Evolutionary conservation across 2,888 invertebrate genomes (phyloP), one percentile per base, ranked within the genome.

Genomic region (Eumacrocentrus americanus): DNA sequence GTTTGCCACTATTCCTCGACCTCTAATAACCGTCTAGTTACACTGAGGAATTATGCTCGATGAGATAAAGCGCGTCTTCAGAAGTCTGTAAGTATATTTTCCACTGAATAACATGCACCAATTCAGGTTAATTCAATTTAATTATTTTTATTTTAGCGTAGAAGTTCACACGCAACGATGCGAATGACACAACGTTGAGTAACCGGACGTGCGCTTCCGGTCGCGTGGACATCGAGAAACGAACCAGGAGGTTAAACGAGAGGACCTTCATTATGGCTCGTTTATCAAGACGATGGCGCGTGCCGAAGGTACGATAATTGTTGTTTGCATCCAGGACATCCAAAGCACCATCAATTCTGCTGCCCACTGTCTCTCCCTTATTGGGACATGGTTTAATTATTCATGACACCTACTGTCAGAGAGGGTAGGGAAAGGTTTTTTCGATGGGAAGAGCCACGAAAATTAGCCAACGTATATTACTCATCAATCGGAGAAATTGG

Each of bases 271-370:
- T 67, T 67, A 67, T 25, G 47, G 61, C 60, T 65, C 66, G 62
- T 69, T 67, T 69, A 69, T 69, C 66, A 66, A 67, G 67, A 64
- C 62, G 38, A 42, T 53, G 68, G 60, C 68, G 65, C 68, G 68
- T 69, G 68, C 61, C 66, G 53, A 56, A 58, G 61, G 51, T 22
- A 23, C 44, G 29, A 51, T 60, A 60, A 60, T 60, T 60, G 25
- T 40, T 56, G 51, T 62, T 61, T 63, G 35, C 55, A 48, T 48
- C 40, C 20, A 34, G 29, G 22, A 35, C 20, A 29, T 18, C 18
- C 54, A 57, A 60, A 20, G 18, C 61, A 52, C 44, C 64, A 63
- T 66, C 59, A 63, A 66, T 61, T 64, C 46, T 50, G 42, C 18
- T 37, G n/a, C 14, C 38, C 6, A n/a, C n/a, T n/a, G 18, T 53